A percentile compares a stretch with the other conserved stretches of the same genome.
phyloP scores from a whole-genome alignment of 2,113 vertebrate genomes.

The Zosterops borbonicus region DNA sequence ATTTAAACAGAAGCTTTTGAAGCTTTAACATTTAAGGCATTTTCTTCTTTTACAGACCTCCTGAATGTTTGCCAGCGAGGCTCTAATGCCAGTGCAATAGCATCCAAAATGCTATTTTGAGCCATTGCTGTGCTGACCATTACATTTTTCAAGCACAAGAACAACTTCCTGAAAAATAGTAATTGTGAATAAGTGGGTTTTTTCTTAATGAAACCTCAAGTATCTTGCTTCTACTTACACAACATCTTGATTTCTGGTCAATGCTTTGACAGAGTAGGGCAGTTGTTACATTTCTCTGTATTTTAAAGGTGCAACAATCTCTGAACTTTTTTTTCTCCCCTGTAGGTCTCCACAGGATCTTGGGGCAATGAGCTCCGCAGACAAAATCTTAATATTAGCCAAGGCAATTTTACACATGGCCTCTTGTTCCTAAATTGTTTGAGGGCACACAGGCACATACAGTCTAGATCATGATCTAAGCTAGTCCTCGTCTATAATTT shows the following conservation, averaged over 20 bases:
- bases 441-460: background rate
- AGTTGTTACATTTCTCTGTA: background rate
- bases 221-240: background rate
- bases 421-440: background rate
- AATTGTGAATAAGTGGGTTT: background rate
- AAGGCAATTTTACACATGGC: background rate
- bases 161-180: constrained; percentile 45
- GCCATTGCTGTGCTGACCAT: constrained; percentile 36
- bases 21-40: background rate
- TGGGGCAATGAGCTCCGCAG: background rate
- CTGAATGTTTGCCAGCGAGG: background rate
- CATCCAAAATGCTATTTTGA: constrained; percentile 59
- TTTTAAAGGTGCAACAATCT: background rate
- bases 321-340: background rate
- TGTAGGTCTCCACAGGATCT: background rate
- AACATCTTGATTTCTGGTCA: background rate
- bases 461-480: background rate
- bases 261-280: background rate
- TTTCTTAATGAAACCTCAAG: background rate
- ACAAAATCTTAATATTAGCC: background rate
- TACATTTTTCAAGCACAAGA: constrained; percentile 47
- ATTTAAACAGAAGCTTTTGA: background rate
- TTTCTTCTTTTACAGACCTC: background rate
- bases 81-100: constrained; percentile 5
- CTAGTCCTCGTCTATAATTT: background rate